These are phyloP conservation scores for Lithosia quadra DNA, from an alignment of 2,888 invertebrate species.

Conservation along the genomic window DNA sequence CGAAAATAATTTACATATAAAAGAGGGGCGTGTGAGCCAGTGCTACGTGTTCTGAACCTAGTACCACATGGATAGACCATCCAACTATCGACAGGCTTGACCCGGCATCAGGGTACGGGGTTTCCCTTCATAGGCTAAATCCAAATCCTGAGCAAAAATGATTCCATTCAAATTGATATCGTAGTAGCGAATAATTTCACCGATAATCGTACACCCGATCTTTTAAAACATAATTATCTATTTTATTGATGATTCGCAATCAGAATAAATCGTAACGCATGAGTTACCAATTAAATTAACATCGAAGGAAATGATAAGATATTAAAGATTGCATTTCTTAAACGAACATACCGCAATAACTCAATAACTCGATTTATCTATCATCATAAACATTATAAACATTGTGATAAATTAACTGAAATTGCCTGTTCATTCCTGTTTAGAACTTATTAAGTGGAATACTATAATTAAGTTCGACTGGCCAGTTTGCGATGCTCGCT, in stretches of 20 bases:
- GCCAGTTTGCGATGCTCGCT: neutral
- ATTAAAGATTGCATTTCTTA: neutral
- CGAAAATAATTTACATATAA: no score
- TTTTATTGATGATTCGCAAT: neutral
- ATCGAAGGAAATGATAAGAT: neutral
- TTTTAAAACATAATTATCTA: no score
- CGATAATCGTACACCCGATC: no score
- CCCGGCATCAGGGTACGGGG: no score
- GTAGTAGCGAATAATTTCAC: no score
- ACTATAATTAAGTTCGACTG: slow-evolving; percentile 1
- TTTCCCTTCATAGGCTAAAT: no score
- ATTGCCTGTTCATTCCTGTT: neutral
- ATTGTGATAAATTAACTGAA: slow-evolving; percentile 7
- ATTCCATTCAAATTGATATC: no score
- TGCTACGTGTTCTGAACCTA: neutral
- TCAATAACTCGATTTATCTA: neutral
- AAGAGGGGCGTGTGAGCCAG: neutral
- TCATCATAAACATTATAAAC: slow-evolving; percentile 7
- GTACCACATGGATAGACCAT: no score
- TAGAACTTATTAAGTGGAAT: slow-evolving; percentile 1
- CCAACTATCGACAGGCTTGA: no score
- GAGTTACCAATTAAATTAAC: neutral
- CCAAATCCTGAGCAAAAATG: no score
- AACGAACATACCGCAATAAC: neutral
- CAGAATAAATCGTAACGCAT: neutral